Conservation (phyloP, 2,888 invertebrate species). For the Noctua comes region DNA sequence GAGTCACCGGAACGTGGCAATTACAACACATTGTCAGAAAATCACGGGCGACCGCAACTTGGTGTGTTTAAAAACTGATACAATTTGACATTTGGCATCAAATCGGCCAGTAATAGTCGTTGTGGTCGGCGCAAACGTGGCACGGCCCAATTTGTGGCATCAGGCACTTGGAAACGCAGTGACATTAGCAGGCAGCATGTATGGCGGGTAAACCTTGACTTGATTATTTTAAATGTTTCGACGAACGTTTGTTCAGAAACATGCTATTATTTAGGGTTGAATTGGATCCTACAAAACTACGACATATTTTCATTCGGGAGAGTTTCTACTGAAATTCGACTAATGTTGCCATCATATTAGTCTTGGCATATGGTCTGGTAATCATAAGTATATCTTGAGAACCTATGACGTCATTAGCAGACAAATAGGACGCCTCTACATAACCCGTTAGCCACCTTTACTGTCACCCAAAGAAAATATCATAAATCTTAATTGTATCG, state of each 20-base stretch:
- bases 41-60: conserved; percentile 65
- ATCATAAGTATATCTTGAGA: neutral
- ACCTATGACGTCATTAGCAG: neutral
- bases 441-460: conserved; percentile 10
- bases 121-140: conserved; percentile 58
- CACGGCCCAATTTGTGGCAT: conserved; percentile 64
- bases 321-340: neutral
- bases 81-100: conserved; percentile 69
- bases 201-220: conserved; percentile 12
- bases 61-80: conserved; percentile 65
- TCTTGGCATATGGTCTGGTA: no score
- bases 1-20: conserved; percentile 66
- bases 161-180: conserved; percentile 56
- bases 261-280: neutral
- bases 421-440: neutral
- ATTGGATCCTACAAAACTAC: neutral
- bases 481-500: conserved; percentile 37
- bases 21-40: conserved; percentile 84
- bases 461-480: conserved; percentile 24
- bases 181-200: conserved; percentile 54
- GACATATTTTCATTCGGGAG: neutral
- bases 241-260: neutral
- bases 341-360: neutral
- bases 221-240: conserved; percentile 31
- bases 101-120: conserved; percentile 60